Conservation (phyloP, 2,797 vertebrate species). For the Syngnathus rostellatus region DNA sequence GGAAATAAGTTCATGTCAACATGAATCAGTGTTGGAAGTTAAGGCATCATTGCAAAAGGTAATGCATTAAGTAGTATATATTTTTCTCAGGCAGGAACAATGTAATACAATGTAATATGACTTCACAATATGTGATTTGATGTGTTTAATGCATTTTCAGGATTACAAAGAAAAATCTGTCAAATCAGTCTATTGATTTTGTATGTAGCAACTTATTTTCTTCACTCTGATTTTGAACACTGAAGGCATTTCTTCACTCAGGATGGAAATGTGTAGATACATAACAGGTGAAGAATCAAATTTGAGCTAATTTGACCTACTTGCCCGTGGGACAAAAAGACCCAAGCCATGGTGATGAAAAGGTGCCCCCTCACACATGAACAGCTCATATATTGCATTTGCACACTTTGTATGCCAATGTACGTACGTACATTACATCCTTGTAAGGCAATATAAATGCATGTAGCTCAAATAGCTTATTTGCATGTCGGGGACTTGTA, state of each 20-base stretch:
- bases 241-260: background rate
- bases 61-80: too few relatives aligned
- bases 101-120: too few relatives aligned
- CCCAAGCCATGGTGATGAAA: background rate
- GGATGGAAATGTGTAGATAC: background rate
- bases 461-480: background rate
- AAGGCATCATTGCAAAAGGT: too few relatives aligned
- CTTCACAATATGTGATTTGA: too few relatives aligned
- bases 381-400: background rate
- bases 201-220: background rate
- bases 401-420: background rate
- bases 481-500: background rate
- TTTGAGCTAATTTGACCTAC: background rate
- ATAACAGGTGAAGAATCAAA: background rate
- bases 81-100: too few relatives aligned
- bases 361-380: background rate
- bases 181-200: background rate
- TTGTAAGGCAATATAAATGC: background rate
- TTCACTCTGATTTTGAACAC: background rate
- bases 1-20: constrained; percentile 57
- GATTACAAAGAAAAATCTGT: background rate
- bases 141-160: too few relatives aligned
- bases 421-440: background rate
- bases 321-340: background rate
- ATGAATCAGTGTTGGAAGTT: too few relatives aligned